These are phyloP conservation scores for Perodicticus potto DNA, from an alignment of 2,797 vertebrate species.

Conservation along the genomic window DNA sequence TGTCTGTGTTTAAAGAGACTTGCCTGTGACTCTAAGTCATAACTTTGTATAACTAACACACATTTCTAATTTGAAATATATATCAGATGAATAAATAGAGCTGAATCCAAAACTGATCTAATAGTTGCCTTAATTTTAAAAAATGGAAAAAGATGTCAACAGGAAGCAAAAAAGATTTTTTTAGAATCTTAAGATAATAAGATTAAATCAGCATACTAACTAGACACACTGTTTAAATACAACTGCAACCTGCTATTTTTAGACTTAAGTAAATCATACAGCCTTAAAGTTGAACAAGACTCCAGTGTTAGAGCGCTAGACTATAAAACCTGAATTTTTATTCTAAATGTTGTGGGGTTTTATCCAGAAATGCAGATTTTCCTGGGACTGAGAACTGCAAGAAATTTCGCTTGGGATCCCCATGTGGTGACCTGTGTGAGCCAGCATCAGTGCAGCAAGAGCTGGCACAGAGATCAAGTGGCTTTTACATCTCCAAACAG, in stretches of 20 bases:
- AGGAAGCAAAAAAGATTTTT: neutral
- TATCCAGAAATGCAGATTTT: neutral
- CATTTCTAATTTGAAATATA: no score
- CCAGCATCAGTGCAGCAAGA: rapidly evolving
- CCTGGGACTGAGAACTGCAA: neutral
- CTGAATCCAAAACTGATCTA: neutral
- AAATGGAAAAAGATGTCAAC: neutral
- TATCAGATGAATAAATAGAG: neutral
- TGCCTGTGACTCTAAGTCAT: neutral
- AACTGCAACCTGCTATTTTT: neutral
- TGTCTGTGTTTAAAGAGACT: neutral
- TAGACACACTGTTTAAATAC: neutral
- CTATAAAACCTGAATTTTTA: neutral
- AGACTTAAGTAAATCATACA: neutral
- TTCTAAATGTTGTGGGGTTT: neutral
- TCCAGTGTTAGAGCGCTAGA: neutral
- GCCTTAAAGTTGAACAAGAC: neutral
- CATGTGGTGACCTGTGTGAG: neutral
- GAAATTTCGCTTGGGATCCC: neutral
- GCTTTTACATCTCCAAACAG: neutral
- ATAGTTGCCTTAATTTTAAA: neutral
- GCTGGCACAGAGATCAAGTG: rapidly evolving
- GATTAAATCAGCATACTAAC: neutral
- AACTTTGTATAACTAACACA: neutral
- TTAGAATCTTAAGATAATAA: neutral